Percentiles rank a stretch among this genome's conserved stretches.
Conservation (phyloP, 2,113 vertebrate species). For the Choloepus hoffmanni region DNA sequence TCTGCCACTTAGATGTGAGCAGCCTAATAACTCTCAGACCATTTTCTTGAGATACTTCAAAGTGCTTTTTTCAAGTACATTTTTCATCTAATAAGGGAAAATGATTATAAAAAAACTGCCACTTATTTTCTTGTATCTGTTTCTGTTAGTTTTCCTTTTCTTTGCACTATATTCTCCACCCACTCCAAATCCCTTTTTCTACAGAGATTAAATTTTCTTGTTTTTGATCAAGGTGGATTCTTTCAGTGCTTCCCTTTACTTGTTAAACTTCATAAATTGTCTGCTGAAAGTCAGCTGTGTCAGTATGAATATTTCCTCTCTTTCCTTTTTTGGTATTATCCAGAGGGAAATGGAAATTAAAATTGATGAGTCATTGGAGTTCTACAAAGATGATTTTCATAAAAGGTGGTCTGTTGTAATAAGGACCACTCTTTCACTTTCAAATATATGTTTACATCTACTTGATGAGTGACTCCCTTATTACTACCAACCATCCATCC, state of each 20-base stretch:
- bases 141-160: not conserved
- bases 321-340: not conserved
- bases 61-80: not conserved
- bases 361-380: not conserved
- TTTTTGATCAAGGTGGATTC: not conserved
- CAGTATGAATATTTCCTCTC: not conserved
- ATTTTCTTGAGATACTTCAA: not conserved
- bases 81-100: not conserved
- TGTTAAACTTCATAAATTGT: not conserved
- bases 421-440: fast-evolving
- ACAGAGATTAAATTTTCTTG: not conserved
- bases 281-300: not conserved
- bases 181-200: not conserved
- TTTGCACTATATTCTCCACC: not conserved
- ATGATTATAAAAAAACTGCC: not conserved
- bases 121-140: not conserved
- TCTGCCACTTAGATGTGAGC: not conserved
- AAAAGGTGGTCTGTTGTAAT: not conserved
- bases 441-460: not conserved
- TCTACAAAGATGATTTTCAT: not conserved
- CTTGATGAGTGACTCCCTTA: not conserved
- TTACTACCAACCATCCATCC: too few species aligned
- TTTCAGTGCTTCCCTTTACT: not conserved
- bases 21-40: not conserved
- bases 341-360: not conserved